Conservation (phyloP, 2,113 vertebrate species). For the Atrichornis clamosus region DNA sequence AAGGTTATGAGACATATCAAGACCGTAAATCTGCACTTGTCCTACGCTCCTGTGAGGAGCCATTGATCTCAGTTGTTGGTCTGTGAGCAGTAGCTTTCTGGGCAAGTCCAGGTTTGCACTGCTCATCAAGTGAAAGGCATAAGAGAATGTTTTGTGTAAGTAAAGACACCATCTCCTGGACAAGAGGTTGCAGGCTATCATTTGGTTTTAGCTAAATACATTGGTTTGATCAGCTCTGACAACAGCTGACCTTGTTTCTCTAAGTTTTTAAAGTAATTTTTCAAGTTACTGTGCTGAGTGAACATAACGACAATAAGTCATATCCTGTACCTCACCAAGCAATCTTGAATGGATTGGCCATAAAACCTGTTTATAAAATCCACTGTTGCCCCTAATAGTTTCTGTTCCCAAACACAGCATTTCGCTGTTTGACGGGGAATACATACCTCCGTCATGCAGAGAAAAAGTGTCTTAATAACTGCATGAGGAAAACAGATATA, state of each 20-base stretch:
- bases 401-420: neutral
- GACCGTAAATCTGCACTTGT: neutral
- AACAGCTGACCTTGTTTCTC: neutral
- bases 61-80: slow-evolving; percentile 2
- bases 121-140: neutral
- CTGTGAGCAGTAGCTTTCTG: neutral
- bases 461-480: neutral
- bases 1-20: neutral
- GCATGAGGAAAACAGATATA: neutral
- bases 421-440: fast-evolving
- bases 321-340: neutral
- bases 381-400: neutral
- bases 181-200: neutral
- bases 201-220: neutral
- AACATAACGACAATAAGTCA: neutral
- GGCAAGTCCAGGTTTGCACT: slow-evolving; percentile 1
- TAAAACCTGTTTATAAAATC: neutral
- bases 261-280: neutral
- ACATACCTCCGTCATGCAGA: neutral
- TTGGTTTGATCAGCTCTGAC: neutral
- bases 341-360: neutral
- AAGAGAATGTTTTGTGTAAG: neutral
- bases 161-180: neutral
- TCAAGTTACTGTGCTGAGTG: neutral
- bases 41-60: neutral